Percentiles rank a stretch among this genome's conserved stretches.
These are phyloP conservation scores for Machaerirhynchus nigripectus DNA, from an alignment of 2,113 vertebrate genomes.

Conservation along the genomic window DNA sequence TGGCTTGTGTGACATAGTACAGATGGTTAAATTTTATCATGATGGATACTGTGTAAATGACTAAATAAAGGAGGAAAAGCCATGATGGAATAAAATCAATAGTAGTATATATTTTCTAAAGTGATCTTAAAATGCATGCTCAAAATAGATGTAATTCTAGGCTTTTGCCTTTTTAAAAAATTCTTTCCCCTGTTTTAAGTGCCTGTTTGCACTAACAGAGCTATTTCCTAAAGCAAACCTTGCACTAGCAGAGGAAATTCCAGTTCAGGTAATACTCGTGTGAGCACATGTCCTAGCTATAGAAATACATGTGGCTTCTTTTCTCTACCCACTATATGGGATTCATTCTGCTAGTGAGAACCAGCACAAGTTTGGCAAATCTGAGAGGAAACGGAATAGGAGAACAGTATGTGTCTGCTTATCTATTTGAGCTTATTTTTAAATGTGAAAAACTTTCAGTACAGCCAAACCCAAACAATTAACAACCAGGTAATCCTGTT, in stretches of 20 bases:
- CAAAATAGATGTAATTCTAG: neutral
- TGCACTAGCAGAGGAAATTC: neutral
- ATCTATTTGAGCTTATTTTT: neutral
- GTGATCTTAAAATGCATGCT: neutral
- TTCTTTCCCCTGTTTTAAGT: neutral
- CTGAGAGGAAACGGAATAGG: neutral
- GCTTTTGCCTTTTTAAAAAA: neutral
- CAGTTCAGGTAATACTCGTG: neutral
- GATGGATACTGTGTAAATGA: neutral
- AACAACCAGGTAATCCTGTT: neutral
- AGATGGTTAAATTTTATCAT: neutral
- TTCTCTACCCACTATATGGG: neutral
- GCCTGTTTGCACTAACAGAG: neutral
- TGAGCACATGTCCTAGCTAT: fast-evolving
- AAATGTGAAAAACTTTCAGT: neutral
- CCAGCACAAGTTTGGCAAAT: neutral
- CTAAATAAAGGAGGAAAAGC: neutral
- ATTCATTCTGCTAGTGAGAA: neutral
- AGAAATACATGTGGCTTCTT: neutral
- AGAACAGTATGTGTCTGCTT: neutral
- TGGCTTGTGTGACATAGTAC: neutral
- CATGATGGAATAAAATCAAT: neutral
- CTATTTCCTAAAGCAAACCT: neutral
- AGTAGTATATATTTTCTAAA: neutral
- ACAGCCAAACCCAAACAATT: neutral